Conservation (phyloP, 2,888 invertebrate species). For the Spodoptera picta region DNA sequence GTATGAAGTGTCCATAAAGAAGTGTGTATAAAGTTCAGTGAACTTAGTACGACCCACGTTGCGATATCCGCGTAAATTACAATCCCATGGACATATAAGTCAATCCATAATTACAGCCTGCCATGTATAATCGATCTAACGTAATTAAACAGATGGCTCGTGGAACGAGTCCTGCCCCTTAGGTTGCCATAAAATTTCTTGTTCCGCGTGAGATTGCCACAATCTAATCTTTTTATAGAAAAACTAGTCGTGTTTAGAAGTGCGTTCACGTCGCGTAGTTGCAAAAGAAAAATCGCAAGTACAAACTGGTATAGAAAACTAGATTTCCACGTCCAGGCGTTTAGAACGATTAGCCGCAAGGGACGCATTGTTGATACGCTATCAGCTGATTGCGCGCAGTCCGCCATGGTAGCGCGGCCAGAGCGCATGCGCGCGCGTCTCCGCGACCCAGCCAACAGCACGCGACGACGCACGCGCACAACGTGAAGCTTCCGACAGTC, state of each 20-base stretch:
- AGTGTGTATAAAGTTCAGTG: conserved; percentile 45
- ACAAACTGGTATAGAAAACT: conserved; percentile 83
- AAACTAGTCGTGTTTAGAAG: conserved; percentile 71
- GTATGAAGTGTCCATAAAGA: conserved; percentile 17
- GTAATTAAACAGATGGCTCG: conserved; percentile 76
- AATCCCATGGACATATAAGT: conserved; percentile 48
- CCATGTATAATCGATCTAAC: conserved; percentile 77
- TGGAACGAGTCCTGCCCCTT: conserved; percentile 59
- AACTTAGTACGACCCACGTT: conserved; percentile 41
- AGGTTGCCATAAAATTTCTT: conserved; percentile 74
- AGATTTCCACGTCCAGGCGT: conserved; percentile 82
- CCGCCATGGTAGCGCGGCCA: conserved; percentile 83
- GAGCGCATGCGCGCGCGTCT: conserved; percentile 79
- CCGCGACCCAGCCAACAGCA: conserved; percentile 55
- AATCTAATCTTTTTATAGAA: conserved; percentile 74
- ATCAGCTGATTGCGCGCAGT: conserved; percentile 87
- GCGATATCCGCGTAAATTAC: conserved; percentile 54
- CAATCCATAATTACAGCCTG: conserved; percentile 64
- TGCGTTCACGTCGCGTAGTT: conserved; percentile 67
- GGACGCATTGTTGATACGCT: conserved; percentile 85
- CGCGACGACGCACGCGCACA: conserved; percentile 58
- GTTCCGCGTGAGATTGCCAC: conserved; percentile 78
- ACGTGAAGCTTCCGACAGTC: conserved; percentile 42
- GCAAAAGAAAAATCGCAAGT: conserved; percentile 69
- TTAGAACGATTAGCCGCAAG: conserved; percentile 84